These are phyloP conservation scores for Tachypleus tridentatus DNA, from an alignment of 1,140 invertebrate genomes.

Conservation along the genomic window DNA sequence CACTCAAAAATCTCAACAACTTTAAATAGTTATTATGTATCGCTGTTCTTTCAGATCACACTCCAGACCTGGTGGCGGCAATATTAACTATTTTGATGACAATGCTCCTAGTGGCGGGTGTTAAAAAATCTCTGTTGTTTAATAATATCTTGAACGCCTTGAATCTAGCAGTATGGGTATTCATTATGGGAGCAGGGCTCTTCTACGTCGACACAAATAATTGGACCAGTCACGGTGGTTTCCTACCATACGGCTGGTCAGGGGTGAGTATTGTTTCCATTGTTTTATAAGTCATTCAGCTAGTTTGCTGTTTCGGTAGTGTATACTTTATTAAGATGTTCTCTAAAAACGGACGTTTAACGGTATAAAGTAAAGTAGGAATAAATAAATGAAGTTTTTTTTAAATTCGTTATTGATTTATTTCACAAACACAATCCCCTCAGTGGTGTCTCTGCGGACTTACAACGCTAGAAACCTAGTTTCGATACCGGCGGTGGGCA, in stretches of 20 bases:
- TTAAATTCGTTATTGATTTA: no score
- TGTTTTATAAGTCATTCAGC: constrained; percentile 2
- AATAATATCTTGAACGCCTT: constrained; percentile 80
- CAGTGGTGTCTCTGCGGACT: no score
- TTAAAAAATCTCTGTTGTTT: constrained; percentile 80
- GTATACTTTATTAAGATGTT: no score
- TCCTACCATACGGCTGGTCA: constrained; percentile 72
- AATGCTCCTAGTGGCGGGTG: constrained; percentile 70
- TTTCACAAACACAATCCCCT: no score
- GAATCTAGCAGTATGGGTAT: constrained; percentile 76
- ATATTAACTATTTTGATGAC: constrained; percentile 78
- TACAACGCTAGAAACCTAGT: no score
- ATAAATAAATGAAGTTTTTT: no score
- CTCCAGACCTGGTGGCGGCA: constrained; percentile 65
- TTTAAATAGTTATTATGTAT: constrained; percentile 23
- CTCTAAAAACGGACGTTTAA: no score
- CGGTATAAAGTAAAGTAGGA: no score
- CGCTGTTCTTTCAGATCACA: constrained; percentile 24
- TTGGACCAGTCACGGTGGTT: constrained; percentile 44
- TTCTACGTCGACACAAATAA: constrained; percentile 50
- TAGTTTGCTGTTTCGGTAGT: no score
- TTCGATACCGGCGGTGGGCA: no score
- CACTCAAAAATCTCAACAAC: neutral
- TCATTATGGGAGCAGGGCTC: constrained; percentile 73
- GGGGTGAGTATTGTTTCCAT: constrained; percentile 54